These are phyloP conservation scores for Lepidurus apus DNA, from an alignment of 1,140 invertebrate genomes.

Conservation along the genomic window DNA sequence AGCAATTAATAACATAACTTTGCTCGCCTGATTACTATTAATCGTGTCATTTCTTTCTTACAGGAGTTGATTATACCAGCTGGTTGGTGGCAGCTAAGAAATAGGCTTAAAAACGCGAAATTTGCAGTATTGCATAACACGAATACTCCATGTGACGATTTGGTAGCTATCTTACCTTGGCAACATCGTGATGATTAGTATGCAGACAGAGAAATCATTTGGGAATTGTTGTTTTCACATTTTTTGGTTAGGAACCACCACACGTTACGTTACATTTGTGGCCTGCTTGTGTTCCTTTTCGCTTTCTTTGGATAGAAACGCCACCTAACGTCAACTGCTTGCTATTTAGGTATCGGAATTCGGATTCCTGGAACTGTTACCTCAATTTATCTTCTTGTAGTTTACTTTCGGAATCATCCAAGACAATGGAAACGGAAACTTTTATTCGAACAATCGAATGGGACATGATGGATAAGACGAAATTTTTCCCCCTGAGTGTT, in stretches of 20 bases:
- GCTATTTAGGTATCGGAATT: neutral
- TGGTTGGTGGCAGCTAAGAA: too few species aligned
- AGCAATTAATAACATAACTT: too few species aligned
- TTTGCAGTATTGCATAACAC: too few species aligned
- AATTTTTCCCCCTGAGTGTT: slow-evolving; percentile 90
- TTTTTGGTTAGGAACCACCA: neutral
- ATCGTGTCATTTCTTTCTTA: too few species aligned
- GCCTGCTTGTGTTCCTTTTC: neutral
- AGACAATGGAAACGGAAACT: slow-evolving; percentile 27
- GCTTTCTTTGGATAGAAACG: neutral
- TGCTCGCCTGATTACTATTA: too few species aligned
- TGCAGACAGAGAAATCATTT: neutral
- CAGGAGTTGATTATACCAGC: too few species aligned
- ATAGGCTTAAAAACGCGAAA: too few species aligned
- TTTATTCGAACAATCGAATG: slow-evolving; percentile 86
- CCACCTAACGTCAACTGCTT: neutral
- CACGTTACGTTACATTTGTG: neutral
- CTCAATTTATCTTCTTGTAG: neutral
- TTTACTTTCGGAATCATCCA: neutral
- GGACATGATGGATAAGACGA: slow-evolving; percentile 94
- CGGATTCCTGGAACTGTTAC: neutral
- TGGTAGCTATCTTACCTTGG: neutral
- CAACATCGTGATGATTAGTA: slow-evolving; percentile 16
- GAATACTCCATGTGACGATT: neutral
- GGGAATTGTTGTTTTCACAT: slow-evolving; percentile 5